Conservation (phyloP, 30 jellyfish, hydroid and myxozoan species). For the Cassiopea xamachana region DNA sequence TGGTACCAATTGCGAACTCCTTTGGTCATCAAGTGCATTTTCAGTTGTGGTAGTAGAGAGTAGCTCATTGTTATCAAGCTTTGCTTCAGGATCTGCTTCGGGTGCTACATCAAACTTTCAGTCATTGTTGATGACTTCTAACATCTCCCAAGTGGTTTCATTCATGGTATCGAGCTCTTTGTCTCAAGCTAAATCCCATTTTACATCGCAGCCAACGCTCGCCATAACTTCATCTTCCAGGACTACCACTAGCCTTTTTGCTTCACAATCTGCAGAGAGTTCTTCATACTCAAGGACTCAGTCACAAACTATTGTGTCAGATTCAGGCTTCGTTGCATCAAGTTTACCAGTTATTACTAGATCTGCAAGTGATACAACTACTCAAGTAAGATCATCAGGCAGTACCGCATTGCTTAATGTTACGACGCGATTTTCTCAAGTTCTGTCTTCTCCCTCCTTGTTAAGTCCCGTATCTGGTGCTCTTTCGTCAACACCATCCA, state of each 20-base stretch:
- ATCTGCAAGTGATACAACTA: background rate
- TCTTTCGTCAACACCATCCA: background rate
- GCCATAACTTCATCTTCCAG: background rate
- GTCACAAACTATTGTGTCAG: background rate
- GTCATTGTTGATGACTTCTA: background rate
- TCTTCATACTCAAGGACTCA: background rate
- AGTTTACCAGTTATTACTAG: background rate
- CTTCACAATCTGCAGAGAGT: background rate
- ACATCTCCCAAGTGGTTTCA: background rate
- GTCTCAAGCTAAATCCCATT: background rate
- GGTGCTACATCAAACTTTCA: background rate
- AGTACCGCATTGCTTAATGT: background rate
- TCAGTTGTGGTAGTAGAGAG: background rate
- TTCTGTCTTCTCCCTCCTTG: background rate
- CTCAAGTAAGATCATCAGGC: background rate
- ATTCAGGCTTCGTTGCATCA: background rate
- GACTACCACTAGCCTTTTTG: background rate
- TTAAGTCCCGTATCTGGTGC: background rate
- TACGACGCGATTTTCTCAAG: background rate
- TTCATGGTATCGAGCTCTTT: background rate
- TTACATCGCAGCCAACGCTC: background rate
- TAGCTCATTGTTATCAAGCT: background rate
- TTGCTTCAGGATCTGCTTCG: background rate
- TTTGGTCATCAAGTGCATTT: constrained; percentile 18
- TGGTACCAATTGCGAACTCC: constrained; percentile 75